phyloP scores from a whole-genome alignment of 2,797 vertebrate species.

The Hypotaenidia okinawae region DNA sequence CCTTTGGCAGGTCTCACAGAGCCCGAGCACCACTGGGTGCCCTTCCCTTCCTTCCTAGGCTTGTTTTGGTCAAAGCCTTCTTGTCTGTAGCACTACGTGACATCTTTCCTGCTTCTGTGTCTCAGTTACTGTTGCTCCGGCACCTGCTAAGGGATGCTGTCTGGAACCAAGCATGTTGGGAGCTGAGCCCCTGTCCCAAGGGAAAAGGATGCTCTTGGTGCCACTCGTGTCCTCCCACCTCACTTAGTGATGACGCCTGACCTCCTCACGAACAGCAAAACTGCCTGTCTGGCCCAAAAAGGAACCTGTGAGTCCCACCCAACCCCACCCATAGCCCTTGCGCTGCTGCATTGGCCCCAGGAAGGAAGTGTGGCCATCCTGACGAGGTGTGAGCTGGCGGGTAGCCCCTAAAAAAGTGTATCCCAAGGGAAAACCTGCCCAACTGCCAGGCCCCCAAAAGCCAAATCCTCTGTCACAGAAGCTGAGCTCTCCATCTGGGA shows the following conservation, averaged over 20 bases:
- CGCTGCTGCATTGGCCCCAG: not conserved
- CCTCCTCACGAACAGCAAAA: not conserved
- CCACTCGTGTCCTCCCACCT: not conserved
- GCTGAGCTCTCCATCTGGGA: not conserved
- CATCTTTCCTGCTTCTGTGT: too few species aligned
- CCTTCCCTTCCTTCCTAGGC: too few species aligned
- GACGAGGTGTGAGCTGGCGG: not conserved
- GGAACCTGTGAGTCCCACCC: not conserved
- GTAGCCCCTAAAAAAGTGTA: not conserved
- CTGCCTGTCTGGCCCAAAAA: not conserved
- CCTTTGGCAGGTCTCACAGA: not conserved
- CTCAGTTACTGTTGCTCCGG: not conserved
- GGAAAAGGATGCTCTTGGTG: not conserved
- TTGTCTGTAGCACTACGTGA: not conserved
- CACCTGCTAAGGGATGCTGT: not conserved
- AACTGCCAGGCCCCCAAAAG: not conserved
- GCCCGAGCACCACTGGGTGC: not conserved
- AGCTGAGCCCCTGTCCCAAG: not conserved
- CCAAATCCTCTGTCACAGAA: not conserved
- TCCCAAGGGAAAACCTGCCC: not conserved
- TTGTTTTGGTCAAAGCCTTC: not conserved
- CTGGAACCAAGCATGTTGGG: fast-evolving
- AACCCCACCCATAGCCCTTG: not conserved
- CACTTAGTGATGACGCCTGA: fast-evolving
- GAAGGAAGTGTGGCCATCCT: not conserved